Conservation (phyloP, 2,113 vertebrate genomes). For the Grallaria varia region DNA sequence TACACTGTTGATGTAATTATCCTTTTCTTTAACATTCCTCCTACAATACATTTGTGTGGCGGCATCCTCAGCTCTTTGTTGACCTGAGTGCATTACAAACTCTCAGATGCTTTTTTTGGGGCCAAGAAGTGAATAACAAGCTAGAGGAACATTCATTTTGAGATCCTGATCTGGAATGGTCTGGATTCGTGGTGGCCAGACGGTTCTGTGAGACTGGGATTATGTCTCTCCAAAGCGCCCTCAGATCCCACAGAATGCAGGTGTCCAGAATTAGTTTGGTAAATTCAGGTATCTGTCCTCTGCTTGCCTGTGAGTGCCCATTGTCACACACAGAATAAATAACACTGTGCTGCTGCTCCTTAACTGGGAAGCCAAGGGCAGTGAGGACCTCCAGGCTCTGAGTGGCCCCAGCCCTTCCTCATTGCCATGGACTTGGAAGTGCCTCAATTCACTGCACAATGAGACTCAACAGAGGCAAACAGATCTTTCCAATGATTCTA, state of each 20-base stretch:
- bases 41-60: background rate
- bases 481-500: background rate
- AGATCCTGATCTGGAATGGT: background rate
- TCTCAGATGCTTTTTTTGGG: background rate
- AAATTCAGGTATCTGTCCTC: background rate
- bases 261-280: background rate
- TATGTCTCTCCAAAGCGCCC: background rate
- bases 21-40: background rate
- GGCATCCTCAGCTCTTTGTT: background rate
- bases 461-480: background rate
- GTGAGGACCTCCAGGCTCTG: accelerated
- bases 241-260: background rate
- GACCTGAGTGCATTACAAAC: background rate
- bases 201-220: background rate
- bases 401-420: background rate
- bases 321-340: background rate
- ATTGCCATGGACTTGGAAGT: background rate
- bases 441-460: background rate
- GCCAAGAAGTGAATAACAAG: background rate
- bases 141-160: background rate
- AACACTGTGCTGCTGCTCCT: background rate
- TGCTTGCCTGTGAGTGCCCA: background rate
- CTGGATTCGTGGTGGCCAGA: background rate
- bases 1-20: background rate
- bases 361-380: background rate